Evolutionary conservation across 2,888 invertebrate species (phyloP), one percentile per base, ranked within the genome.

Genomic region (Gortyna flavago): DNA sequence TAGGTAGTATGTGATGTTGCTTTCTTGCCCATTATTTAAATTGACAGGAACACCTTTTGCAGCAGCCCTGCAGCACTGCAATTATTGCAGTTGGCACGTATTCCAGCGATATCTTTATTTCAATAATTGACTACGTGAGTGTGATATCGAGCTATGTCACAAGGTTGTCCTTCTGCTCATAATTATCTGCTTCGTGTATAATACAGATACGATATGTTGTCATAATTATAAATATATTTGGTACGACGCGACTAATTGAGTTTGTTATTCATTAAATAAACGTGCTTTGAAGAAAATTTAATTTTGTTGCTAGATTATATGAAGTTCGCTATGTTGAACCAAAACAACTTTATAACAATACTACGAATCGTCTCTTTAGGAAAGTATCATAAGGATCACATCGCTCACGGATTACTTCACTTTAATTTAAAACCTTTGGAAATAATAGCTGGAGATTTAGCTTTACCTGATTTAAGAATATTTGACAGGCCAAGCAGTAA

Each of bases 201-300:
- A 51, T 41, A 69, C 61, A 61, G 16, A 68, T 32, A 73, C 67
- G 83, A 83, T 75, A 79, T 79, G 68, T 78, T 73, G 71, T 80
- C 77, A 72, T 79, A 88, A 80, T 87, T 82, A 75, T 66, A 57
- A 62, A 79, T n/a, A 82, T 80, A 79, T 87, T 84, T 71, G 61
- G 44, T 76, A 35, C 75, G 75, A 80, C 71, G 76, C 67, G 48
- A 66, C 76, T 62, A 67, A 84, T 80, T 88, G 66, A 70, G 59
- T 77, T 73, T 68, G 73, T 70, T 64, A 61, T 82, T 77, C 68
- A 66, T 65, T 72, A 48, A 69, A 62, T 71, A 65, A 72, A 21
- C 71, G 68, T 59, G 74, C 48, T 85, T 81, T 67, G 59, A 71
- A 85, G 61, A 62, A 72, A 84, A 73, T 73, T 38, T 61, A 61